Evolutionary conservation across 2,797 vertebrate genomes (phyloP).

Genomic region (Toxotes lorentzi): DNA sequence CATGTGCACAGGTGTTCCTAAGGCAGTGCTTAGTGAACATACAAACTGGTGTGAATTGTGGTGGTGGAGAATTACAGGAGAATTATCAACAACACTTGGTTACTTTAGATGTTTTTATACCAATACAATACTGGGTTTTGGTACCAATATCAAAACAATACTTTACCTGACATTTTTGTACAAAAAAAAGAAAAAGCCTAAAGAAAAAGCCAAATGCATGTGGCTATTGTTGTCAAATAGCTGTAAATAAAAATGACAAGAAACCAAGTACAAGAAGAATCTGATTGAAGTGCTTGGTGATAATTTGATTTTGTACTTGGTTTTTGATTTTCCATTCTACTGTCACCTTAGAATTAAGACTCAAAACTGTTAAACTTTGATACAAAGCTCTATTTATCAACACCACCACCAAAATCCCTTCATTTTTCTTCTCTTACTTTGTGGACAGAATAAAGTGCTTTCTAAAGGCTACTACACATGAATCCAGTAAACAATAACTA

Average conservation of each 20-base stretch:
- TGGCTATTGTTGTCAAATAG: not conserved
- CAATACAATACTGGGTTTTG: not conserved
- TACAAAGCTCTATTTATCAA: not conserved
- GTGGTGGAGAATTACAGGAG: not conserved
- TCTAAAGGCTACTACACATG: not conserved
- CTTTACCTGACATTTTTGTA: not conserved
- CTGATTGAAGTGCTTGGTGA: not conserved
- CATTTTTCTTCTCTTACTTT: not conserved
- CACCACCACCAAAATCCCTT: not conserved
- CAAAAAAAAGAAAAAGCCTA: not conserved
- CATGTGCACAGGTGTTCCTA: not conserved
- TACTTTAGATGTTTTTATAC: not conserved
- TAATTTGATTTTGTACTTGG: not conserved
- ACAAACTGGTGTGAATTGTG: constrained; percentile 2
- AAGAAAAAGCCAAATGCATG: not conserved
- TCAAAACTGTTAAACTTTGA: not conserved
- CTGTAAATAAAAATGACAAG: not conserved
- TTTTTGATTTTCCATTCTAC: constrained; percentile 2
- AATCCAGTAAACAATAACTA: not conserved
- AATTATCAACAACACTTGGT: not conserved
- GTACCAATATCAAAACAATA: not conserved
- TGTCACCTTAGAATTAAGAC: not conserved
- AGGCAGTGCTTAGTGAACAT: not conserved
- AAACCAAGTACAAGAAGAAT: not conserved
- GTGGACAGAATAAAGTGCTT: constrained; percentile 3